Base-by-base conservation (phyloP, 2,888 invertebrate genomes). In the Orgyia antiqua region DNA sequence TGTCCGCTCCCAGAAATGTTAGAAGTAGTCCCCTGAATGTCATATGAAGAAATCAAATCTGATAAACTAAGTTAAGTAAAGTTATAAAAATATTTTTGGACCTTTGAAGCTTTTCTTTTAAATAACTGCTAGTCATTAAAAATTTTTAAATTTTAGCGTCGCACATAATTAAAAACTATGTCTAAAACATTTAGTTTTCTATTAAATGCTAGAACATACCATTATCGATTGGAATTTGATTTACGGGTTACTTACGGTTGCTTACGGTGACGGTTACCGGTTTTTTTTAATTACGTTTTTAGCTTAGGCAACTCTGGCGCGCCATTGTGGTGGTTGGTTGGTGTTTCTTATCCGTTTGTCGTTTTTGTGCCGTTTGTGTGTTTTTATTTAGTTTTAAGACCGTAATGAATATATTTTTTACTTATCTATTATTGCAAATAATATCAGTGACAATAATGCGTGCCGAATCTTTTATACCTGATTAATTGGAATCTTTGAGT, bases 391-490 rank as follows among this genome's bases (percentile, higher is more conserved):
- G 54, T 62, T 64, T 62, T 65, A 51, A 50, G 55, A 59, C 65
- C 67, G 68, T 66, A 71, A 77, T 78, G 73, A 72, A 68, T 77
- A 73, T 75, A 76, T 78, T 76, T 78, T 75, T 55, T 74, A 76
- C 52, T 42, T 60, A 65, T 65, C 63, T 71, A 70, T 65, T 75
- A 67, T 68, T 69, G 66, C 44, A 68, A 65, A 48, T 65, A 65
- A 60, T 40, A 72, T 73, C 67, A 71, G 75, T 75, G 86, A 82
- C 80, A 83, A 86, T 86, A 86, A 86, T 86, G 86, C 67, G 75
- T 80, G 83, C 75, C 72, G 79, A 77, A 74, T 69, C 69, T 68
- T 75, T 76, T 80, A 74, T 79, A 79, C 77, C 76, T 51, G 80
- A 77, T 56, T 82, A 72, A 75, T 62, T 68, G 62, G 59, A 62